phyloP scores from a whole-genome alignment of 2,113 vertebrate genomes.

The Nibea albiflora region DNA sequence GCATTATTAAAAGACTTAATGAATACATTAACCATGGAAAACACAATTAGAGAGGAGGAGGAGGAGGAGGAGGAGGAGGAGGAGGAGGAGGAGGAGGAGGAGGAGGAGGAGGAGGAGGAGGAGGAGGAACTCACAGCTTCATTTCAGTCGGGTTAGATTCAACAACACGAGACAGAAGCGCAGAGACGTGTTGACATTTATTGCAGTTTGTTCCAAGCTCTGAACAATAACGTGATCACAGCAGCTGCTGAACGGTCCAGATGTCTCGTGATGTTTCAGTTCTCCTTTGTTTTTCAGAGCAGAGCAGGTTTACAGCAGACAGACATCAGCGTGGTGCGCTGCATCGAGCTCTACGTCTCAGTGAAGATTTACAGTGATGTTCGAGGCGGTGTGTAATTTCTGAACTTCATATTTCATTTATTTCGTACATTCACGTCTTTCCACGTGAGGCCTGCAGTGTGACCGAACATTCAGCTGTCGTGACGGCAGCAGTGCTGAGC shows the following conservation, averaged over 20 bases:
- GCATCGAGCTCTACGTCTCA: not conserved
- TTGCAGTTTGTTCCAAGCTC: conserved; percentile 50
- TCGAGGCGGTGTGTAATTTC: too few relatives aligned
- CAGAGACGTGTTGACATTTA: conserved; percentile 52
- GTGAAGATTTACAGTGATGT: conserved; percentile 13
- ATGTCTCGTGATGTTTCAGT: conserved; percentile 19
- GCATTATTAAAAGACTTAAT: not conserved
- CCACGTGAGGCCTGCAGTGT: not conserved
- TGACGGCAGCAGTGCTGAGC: not conserved
- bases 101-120: not conserved
- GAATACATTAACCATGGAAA: not conserved
- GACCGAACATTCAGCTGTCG: conserved; percentile 35
- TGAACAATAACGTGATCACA: conserved; percentile 42
- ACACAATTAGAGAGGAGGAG: not conserved
- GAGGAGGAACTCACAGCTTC: not conserved
- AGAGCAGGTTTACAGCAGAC: not conserved
- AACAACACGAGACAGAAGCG: not conserved
- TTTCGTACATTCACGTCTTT: not conserved
- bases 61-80: not conserved
- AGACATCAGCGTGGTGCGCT: not conserved
- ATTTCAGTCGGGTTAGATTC: not conserved
- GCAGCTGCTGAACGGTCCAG: conserved; percentile 40
- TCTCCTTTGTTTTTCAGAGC: conserved; percentile 2
- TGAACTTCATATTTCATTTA: not conserved
- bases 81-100: not conserved